Evolutionary conservation across 2,113 vertebrate genomes (phyloP).

Genomic region (Orthonyx spaldingii): DNA sequence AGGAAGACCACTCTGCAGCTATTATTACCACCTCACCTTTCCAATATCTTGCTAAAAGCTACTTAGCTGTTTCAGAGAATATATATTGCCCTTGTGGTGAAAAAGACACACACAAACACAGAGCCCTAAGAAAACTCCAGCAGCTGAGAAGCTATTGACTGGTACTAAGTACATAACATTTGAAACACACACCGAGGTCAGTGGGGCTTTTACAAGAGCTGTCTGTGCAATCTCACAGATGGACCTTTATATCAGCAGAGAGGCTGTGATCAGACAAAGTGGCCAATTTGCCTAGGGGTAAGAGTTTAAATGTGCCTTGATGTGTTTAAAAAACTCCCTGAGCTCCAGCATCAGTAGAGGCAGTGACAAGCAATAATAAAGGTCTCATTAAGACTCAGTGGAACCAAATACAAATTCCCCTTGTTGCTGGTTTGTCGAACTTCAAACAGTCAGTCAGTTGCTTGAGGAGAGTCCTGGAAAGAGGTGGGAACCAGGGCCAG

Average conservation of each 20-base stretch:
- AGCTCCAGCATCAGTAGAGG: not conserved
- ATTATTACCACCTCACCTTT: conserved; percentile 6
- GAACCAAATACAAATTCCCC: conserved; percentile 44
- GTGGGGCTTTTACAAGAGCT: conserved; percentile 24
- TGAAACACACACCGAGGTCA: not conserved
- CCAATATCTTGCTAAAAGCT: conserved; percentile 19
- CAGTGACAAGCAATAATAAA: conserved; percentile 26
- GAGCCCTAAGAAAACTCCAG: not conserved
- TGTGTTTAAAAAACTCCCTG: conserved; percentile 37
- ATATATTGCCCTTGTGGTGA: not conserved
- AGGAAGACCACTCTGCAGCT: not conserved
- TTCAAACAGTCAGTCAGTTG: conserved; percentile 18
- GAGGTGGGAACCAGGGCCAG: conserved; percentile 13
- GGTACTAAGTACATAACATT: not conserved
- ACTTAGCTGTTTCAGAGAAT: not conserved
- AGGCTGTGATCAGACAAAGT: conserved; percentile 38
- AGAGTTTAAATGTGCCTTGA: conserved; percentile 34
- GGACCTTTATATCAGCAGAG: conserved; percentile 33
- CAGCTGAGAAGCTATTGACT: conserved; percentile 1
- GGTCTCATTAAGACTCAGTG: conserved; percentile 18
- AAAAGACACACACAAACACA: not conserved
- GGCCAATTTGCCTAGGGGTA: conserved; percentile 34
- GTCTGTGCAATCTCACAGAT: conserved; percentile 35
- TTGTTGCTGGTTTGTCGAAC: conserved; percentile 22
- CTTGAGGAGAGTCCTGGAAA: conserved; percentile 18